phyloP scores from a whole-genome alignment of 2,797 vertebrate genomes.

The Pangasius larnaudii region DNA sequence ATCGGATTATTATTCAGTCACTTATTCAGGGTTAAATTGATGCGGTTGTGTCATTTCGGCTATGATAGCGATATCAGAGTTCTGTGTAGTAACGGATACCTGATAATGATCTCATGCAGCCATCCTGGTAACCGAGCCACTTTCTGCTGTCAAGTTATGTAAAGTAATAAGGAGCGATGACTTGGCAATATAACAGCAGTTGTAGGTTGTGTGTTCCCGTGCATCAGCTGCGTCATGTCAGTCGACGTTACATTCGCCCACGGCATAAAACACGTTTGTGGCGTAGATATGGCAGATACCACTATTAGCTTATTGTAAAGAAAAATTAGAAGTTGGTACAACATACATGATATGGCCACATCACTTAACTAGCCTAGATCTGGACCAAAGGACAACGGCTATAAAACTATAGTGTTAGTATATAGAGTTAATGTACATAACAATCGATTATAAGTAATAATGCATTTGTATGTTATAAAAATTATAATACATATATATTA shows the following conservation, averaged over 20 bases:
- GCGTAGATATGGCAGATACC: background rate
- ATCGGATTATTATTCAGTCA: background rate
- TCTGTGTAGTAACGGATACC: constrained; percentile 14
- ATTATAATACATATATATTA: no score
- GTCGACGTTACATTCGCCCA: background rate
- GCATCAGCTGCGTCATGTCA: background rate
- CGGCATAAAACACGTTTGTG: background rate
- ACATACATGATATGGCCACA: background rate
- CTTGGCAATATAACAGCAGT: background rate
- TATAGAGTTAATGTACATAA: background rate
- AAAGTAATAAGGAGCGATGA: background rate
- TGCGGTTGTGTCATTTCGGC: background rate
- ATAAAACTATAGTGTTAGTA: no score
- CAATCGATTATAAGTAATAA: background rate
- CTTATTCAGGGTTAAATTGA: background rate
- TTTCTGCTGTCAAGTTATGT: background rate
- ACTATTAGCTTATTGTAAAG: background rate
- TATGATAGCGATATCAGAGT: background rate
- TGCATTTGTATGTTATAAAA: background rate
- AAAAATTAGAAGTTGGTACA: background rate
- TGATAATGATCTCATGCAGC: background rate
- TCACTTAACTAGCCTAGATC: background rate
- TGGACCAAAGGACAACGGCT: background rate
- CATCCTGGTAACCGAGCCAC: background rate
- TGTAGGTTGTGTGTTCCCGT: background rate